Evolutionary conservation across 2,113 vertebrate genomes (phyloP).

Genomic region (Xyliphius kryptos): DNA sequence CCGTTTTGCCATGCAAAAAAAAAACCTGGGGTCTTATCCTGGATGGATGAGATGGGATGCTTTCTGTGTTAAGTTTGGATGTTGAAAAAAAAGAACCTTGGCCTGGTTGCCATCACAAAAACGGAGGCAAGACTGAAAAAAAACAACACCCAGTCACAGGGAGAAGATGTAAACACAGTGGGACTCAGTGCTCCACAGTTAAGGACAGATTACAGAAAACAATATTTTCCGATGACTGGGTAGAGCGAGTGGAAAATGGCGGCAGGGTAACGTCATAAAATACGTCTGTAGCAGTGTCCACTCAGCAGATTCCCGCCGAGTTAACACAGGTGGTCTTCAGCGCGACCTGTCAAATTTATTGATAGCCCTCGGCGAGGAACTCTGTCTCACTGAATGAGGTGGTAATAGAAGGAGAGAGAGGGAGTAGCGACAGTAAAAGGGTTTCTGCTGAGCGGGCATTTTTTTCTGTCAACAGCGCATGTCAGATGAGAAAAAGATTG

Average conservation of each 20-base stretch:
- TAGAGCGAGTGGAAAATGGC: conserved; percentile 49
- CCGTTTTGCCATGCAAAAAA: no score
- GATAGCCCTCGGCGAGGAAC: conserved; percentile 56
- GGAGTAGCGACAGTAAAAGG: conserved; percentile 32
- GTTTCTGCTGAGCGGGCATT: conserved; percentile 65
- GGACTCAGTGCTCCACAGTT: conserved; percentile 43
- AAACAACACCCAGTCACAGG: no score
- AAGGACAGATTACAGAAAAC: conserved; percentile 66
- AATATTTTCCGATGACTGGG: conserved; percentile 55
- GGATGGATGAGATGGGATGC: no score
- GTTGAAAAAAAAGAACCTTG: no score
- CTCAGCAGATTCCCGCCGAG: conserved; percentile 36
- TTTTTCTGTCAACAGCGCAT: conserved; percentile 60
- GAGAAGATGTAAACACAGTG: no score
- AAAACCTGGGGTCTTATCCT: no score
- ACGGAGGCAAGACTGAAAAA: no score
- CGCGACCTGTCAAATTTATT: conserved; percentile 59
- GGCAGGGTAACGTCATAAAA: conserved; percentile 41
- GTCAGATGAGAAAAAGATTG: conserved; percentile 61
- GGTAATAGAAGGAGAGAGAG: conserved; percentile 33
- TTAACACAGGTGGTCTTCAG: conserved; percentile 56
- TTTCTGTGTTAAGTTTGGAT: no score
- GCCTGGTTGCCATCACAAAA: no score
- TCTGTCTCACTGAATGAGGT: conserved; percentile 52
- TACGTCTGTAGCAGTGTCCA: conserved; percentile 34